Conservation (phyloP, 2,888 invertebrate species). For the Caenorhabditis sp. region DNA sequence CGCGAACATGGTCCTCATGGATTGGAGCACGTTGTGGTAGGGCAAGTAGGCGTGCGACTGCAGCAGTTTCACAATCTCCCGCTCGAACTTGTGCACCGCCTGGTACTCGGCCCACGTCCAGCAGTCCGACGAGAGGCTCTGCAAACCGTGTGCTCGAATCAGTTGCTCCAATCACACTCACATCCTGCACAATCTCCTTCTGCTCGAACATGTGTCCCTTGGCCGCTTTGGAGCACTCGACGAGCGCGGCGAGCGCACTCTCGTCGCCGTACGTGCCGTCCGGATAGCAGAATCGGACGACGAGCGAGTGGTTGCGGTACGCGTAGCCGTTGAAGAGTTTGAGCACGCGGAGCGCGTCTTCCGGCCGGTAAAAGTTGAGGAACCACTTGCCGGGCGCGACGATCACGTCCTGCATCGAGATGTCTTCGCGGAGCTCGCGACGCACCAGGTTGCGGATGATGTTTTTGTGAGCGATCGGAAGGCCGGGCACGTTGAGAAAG, state of each 20-base stretch:
- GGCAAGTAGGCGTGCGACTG: conserved; percentile 29
- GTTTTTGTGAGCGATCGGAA: conserved; percentile 51
- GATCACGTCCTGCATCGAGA: conserved; percentile 51
- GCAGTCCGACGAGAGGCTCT: conserved; percentile 21
- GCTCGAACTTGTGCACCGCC: conserved; percentile 30
- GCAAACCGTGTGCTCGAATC: not conserved
- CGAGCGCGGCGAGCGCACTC: conserved; percentile 41
- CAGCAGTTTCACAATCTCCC: conserved; percentile 25
- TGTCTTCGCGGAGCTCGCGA: conserved; percentile 36
- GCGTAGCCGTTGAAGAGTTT: conserved; percentile 48
- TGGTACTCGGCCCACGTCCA: conserved; percentile 39
- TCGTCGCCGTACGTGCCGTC: conserved; percentile 61
- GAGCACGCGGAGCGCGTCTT: conserved; percentile 55
- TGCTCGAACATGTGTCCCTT: conserved; percentile 15
- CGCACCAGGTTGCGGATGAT: conserved; percentile 47
- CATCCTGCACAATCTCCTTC: conserved; percentile 42
- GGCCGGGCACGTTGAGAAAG: conserved; percentile 55
- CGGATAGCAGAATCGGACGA: conserved; percentile 52
- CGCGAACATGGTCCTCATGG: conserved; percentile 11
- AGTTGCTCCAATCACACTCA: not conserved
- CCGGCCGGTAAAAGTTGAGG: conserved; percentile 56
- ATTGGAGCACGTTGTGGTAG: conserved; percentile 27
- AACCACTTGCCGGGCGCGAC: conserved; percentile 53
- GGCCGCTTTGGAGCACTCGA: conserved; percentile 24
- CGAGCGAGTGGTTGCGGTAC: conserved; percentile 40